These are phyloP conservation scores for Eupristina koningsbergeri DNA, from an alignment of 1,140 invertebrate genomes.

Conservation along the genomic window DNA sequence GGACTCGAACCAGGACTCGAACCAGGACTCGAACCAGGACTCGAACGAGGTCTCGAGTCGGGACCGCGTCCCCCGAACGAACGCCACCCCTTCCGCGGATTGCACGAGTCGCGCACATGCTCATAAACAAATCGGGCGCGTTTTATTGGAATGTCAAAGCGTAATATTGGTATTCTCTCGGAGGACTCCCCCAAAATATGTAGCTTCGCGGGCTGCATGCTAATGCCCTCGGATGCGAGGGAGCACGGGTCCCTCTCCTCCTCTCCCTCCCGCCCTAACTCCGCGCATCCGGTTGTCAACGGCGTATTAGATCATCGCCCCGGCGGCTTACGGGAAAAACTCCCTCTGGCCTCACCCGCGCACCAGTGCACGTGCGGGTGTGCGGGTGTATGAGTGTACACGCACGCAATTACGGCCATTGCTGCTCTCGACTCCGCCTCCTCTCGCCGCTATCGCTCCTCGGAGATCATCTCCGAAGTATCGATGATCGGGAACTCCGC, in stretches of 20 bases:
- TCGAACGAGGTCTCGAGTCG: background rate
- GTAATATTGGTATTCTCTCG: constrained; percentile 73
- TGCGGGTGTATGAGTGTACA: background rate
- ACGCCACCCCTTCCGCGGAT: background rate
- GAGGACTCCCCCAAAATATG: constrained; percentile 71
- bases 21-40: background rate
- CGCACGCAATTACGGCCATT: constrained; percentile 24
- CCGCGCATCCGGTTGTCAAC: constrained; percentile 72
- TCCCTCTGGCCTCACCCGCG: background rate
- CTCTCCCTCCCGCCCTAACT: constrained; percentile 48
- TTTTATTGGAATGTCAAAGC: constrained; percentile 75
- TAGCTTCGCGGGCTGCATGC: constrained; percentile 71
- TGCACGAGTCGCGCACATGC: constrained; percentile 60
- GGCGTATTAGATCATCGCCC: constrained; percentile 65
- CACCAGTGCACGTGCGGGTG: background rate
- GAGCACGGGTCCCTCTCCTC: constrained; percentile 56
- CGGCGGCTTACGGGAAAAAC: constrained; percentile 18
- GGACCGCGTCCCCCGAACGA: background rate
- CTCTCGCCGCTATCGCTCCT: constrained; percentile 4
- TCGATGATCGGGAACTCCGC: constrained; percentile 30
- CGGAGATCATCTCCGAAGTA: constrained; percentile 34
- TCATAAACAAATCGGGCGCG: constrained; percentile 74
- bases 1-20: too few species aligned
- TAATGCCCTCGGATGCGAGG: constrained; percentile 63
- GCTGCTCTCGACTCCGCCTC: background rate